Base-by-base conservation (phyloP, 2,797 vertebrate species). In the Mustela erminea region DNA sequence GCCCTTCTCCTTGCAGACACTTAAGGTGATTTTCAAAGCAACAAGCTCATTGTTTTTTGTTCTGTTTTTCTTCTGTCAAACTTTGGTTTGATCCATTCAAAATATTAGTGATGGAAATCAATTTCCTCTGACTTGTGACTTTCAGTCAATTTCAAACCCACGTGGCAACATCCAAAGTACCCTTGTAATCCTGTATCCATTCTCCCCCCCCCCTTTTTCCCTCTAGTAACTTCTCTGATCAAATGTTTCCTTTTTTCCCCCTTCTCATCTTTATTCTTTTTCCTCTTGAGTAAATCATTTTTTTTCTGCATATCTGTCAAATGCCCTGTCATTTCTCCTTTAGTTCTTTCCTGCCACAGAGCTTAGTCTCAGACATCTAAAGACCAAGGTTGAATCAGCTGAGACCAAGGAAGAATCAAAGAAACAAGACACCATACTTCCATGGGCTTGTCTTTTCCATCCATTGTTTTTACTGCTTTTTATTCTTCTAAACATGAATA, bases 131-230 rank as follows among this genome's bases (percentile, higher is more conserved):
- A 27, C 13, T 88, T 32, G 7, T 38, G 8, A 12, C 52, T 95
- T 97, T 97, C 68, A 88, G 64, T 95, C 43, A 94, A 93, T 96
- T 93, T 93, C 82, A 94, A 94, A 78, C 14, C 35, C 20, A 68
- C 12, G 54, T 88, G 41, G 83, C 62, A 56, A 72, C 64, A 68
- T 72, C 78, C 49, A 96, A 92, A 93, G 35, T 60, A 90, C 14
- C 86, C 35, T 49, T 88, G 12, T 92, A 80, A 46, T n/a, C 54
- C 21, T 93, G 4, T 86, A 74, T 89, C 46, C 60, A 23, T 62
- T 66, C 35, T 38, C 3, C 1, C 2, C 20, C 4, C 13, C 4
- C 12, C 4, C 32, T 23, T 52, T 38, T 29, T 8, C 4, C 21
- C 70, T 7, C 25, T 32, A 75, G 58, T 75, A 56, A 72, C 14